These are phyloP conservation scores for Sporophila hypoxantha DNA, from an alignment of 2,113 vertebrate species.

Conservation along the genomic window DNA sequence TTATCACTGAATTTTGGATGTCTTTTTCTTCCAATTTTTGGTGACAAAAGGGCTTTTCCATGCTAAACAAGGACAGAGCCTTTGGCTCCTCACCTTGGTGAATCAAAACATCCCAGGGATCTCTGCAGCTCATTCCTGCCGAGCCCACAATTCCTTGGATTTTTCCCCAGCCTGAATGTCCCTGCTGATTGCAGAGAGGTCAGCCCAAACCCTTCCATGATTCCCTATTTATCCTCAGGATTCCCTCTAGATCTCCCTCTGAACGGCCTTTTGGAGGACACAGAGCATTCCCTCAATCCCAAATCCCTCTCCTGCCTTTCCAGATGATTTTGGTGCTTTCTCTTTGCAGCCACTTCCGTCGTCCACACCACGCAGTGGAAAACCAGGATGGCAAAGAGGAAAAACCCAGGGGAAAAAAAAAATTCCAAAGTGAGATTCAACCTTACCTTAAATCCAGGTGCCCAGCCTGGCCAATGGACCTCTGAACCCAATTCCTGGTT, in stretches of 20 bases:
- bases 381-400: neutral
- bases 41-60: neutral
- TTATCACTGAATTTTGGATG: accelerated
- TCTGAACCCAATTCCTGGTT: conserved; percentile 82
- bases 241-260: neutral
- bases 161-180: neutral
- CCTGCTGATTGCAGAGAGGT: neutral
- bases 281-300: neutral
- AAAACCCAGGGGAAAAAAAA: neutral
- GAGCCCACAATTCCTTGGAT: neutral
- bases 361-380: neutral
- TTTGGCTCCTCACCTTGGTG: neutral
- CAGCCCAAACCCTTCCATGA: neutral
- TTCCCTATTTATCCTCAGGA: neutral
- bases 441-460: conserved; percentile 80
- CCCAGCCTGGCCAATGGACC: conserved; percentile 82
- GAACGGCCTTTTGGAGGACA: neutral
- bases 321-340: neutral
- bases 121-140: neutral
- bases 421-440: neutral
- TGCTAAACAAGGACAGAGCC: neutral
- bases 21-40: neutral
- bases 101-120: neutral
- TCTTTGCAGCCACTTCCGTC: neutral
- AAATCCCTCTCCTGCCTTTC: neutral